Base-by-base conservation (phyloP, 1,140 invertebrate species). In the Pseudomyrmex pallidus region DNA sequence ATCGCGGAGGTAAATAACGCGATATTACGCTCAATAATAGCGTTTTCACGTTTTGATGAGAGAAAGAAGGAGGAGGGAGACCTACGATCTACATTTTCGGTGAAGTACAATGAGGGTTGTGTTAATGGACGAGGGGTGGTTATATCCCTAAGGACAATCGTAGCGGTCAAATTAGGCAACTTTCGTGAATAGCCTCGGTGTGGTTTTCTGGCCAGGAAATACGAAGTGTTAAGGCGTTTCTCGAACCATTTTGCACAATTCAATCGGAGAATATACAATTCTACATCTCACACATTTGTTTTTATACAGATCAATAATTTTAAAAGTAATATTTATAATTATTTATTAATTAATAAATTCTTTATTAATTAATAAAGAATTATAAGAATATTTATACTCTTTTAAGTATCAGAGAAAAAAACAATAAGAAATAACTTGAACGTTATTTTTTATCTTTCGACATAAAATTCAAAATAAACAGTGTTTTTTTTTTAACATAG, bases 151-250 rank as follows among this genome's bases (percentile, higher is more conserved):
- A 89, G 85, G 88, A 89, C 87, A 89, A 89, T 89, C 88, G 83
- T 89, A 77, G 74, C 67, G 87, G 87, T 89, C 87, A 84, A 88
- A 89, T 89, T 89, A 89, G 87, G 82, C 82, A 89, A 89, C 88
- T 89, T 89, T 88, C 80, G 82, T 88, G 68, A 89, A 89, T 89
- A 86, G 84, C 54, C 87, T 25, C 50, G 17, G 63, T 84, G 76
- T 86, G 87, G 84, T 84, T 86, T 73, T 84, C 73, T 68, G 57
- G 48, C 20, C 48, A 56, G 68, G 76, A 56, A 72, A 59, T 70
- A 35, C 67, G 64, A 25, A 80, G 54, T 80, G 76, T 80, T 59
- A 15, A 72, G 2, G 66, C n/a, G 56, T 70, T 78, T 70, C 64
- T 7, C 54, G 25, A 66, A 67, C 15, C 13, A 56, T 78, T 13